Conservation (phyloP, 1,140 invertebrate species). For the Acyrthosiphon pisum region DNA sequence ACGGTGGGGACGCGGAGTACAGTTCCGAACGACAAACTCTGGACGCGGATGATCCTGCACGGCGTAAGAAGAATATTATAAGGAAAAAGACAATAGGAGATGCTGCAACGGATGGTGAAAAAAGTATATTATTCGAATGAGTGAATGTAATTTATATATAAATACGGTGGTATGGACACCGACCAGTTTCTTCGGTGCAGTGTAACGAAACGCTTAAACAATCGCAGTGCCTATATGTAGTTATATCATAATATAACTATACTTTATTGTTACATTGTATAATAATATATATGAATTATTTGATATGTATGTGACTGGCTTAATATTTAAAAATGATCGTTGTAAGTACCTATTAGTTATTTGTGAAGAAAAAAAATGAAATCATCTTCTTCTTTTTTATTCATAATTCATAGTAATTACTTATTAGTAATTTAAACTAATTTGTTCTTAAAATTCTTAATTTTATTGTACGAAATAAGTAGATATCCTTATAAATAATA, state of each 20-base stretch:
- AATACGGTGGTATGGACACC: background rate
- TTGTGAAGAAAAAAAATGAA: no score
- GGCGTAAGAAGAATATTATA: background rate
- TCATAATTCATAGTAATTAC: no score
- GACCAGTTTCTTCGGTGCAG: background rate
- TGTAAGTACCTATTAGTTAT: no score
- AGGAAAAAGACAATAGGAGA: background rate
- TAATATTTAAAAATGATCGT: no score
- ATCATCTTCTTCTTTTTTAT: no score
- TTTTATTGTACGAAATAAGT: no score
- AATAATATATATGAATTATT: no score
- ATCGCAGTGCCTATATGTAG: background rate
- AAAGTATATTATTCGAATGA: conserved; percentile 13
- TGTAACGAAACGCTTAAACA: background rate
- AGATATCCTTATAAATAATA: background rate
- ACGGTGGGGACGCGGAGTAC: no score
- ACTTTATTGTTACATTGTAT: no score
- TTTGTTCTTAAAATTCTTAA: no score
- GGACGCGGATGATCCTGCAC: background rate
- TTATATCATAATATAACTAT: background rate
- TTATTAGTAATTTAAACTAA: no score
- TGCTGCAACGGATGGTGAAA: background rate
- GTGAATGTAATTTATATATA: background rate
- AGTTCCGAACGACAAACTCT: conserved; percentile 8
- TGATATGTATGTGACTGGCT: no score